phyloP scores from a whole-genome alignment of 64 coral and sea anemone genomes.

The Cladopsammia gracilis region DNA sequence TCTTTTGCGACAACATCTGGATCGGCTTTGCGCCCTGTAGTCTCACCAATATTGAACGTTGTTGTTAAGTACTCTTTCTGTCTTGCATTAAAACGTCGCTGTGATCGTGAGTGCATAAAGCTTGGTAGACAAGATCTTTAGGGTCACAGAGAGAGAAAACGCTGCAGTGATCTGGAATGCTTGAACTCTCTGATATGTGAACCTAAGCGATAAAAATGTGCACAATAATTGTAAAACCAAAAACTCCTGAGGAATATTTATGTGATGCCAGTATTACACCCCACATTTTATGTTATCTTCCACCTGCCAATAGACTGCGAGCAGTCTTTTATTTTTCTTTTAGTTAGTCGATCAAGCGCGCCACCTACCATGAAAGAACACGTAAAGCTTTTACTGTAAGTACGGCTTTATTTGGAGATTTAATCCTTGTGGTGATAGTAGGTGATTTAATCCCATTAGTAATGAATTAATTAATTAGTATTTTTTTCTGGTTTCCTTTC shows the following conservation, averaged over 20 bases:
- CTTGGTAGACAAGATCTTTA: background rate
- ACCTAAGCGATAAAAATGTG: constrained; percentile 10
- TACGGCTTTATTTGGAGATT: too few species aligned
- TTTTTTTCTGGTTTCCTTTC: too few species aligned
- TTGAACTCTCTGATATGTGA: constrained; percentile 23
- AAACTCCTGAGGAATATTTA: background rate
- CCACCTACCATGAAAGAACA: too few species aligned
- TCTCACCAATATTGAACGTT: constrained; percentile 51
- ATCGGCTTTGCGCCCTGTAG: constrained; percentile 29
- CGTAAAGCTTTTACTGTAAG: too few species aligned
- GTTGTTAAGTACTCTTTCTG: constrained; percentile 39
- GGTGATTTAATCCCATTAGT: too few species aligned
- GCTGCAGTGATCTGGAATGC: constrained; percentile 23
- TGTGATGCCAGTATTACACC: background rate
- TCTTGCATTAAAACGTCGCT: background rate
- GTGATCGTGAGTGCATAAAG: constrained; percentile 19
- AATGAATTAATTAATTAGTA: too few species aligned
- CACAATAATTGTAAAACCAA: background rate
- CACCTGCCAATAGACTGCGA: background rate
- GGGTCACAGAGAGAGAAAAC: constrained; percentile 28
- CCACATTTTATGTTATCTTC: background rate
- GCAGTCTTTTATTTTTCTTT: background rate
- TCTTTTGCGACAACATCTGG: constrained; percentile 42
- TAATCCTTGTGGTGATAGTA: too few species aligned
- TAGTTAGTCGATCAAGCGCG: background rate